Conservation (phyloP, 2,113 vertebrate genomes). For the Microtus ochrogaster region DNA sequence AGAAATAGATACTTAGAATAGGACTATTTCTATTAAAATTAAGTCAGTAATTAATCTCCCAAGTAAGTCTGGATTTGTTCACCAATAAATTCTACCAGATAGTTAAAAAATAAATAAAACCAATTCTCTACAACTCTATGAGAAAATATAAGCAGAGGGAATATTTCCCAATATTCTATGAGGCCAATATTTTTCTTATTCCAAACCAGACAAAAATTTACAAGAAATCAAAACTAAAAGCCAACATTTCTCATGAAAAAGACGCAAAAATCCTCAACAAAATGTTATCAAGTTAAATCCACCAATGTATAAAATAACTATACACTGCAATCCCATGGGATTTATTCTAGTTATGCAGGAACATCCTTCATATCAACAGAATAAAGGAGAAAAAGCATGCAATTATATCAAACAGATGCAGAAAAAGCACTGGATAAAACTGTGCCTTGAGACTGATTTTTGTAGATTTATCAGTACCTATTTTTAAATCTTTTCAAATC, state of each 20-base stretch:
- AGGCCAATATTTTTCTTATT: neutral
- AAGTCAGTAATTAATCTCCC: neutral
- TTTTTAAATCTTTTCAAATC: constrained; percentile 16
- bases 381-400: neutral
- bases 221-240: neutral
- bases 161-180: neutral
- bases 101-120: neutral
- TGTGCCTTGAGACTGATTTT: constrained; percentile 7
- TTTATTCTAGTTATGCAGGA: neutral
- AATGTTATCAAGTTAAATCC: neutral
- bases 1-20: neutral
- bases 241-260: neutral
- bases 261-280: neutral
- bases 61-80: neutral
- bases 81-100: neutral
- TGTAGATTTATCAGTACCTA: neutral
- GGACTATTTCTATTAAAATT: neutral
- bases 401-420: neutral
- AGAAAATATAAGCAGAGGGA: neutral
- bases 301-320: neutral
- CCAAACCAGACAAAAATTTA: neutral
- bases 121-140: neutral
- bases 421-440: constrained; percentile 11
- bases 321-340: neutral
- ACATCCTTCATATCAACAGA: neutral